Conservation (phyloP, 1,140 invertebrate species). For the Delia radicum region DNA sequence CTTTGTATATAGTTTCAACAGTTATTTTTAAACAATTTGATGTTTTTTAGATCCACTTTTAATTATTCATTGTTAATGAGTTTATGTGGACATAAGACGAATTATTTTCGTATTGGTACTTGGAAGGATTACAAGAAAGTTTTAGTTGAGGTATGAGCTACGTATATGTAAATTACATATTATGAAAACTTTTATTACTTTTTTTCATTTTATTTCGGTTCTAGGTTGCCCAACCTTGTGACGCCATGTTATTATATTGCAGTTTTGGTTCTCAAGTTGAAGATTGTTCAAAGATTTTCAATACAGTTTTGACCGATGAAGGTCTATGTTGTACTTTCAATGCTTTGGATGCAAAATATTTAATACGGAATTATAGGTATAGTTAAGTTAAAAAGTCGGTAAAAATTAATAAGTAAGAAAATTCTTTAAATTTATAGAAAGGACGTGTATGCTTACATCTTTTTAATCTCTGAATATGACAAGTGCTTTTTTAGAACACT, state of each 20-base stretch:
- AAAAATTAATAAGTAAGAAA: too few relatives aligned
- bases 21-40: too few relatives aligned
- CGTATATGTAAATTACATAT: too few relatives aligned
- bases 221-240: conserved; percentile 72
- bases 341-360: conserved; percentile 65
- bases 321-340: conserved; percentile 83
- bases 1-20: too few relatives aligned
- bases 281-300: conserved; percentile 69
- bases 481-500: too few relatives aligned
- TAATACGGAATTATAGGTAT: conserved; percentile 63
- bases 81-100: conserved; percentile 40
- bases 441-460: too few relatives aligned
- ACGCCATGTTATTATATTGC: conserved; percentile 70
- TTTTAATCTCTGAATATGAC: too few relatives aligned
- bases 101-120: conserved; percentile 40
- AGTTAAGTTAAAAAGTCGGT: too few relatives aligned
- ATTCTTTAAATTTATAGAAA: too few relatives aligned
- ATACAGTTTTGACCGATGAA: conserved; percentile 75
- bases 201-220: not conserved
- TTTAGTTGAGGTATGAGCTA: conserved; percentile 40
- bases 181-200: too few relatives aligned
- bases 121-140: conserved; percentile 50
- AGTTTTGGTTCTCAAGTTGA: conserved; percentile 63
- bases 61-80: conserved; percentile 49
- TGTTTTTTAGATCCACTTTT: conserved; percentile 34